Conservation (phyloP, 2,113 vertebrate genomes). For the Nannobrachium achirus region DNA sequence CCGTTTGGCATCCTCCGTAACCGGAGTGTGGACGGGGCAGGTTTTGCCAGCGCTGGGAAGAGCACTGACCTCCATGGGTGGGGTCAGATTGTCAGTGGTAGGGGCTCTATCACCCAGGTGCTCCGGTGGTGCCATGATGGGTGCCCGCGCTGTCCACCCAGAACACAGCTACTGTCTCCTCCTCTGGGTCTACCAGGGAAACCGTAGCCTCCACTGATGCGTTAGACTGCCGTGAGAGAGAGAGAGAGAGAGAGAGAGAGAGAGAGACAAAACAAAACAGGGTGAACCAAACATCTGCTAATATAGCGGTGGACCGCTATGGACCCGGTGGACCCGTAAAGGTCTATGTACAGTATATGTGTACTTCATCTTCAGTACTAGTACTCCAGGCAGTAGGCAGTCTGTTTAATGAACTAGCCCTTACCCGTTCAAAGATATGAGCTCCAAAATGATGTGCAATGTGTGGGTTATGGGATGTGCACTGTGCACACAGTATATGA, state of each 20-base stretch:
- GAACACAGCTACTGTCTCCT: slow-evolving; percentile 17
- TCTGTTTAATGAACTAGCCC: no score
- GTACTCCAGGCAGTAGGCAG: no score
- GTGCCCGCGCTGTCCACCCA: slow-evolving; percentile 59
- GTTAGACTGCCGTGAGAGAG: slow-evolving; percentile 28
- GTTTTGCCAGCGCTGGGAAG: slow-evolving; percentile 61
- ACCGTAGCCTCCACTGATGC: background rate
- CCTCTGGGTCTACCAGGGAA: slow-evolving; percentile 24
- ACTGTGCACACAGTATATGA: no score
- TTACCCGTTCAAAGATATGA: no score
- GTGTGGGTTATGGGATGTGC: no score
- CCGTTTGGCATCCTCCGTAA: slow-evolving; percentile 80
- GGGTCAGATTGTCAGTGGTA: slow-evolving; percentile 80
- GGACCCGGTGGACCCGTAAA: no score
- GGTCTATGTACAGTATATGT: no score
- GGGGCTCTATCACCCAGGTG: slow-evolving; percentile 76
- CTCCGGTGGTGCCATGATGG: slow-evolving; percentile 68
- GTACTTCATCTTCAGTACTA: no score
- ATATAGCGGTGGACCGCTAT: no score
- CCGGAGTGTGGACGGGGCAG: slow-evolving; percentile 75
- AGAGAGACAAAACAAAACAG: background rate
- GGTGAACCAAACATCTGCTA: background rate
- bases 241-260: background rate
- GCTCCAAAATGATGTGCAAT: no score
- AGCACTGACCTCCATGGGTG: slow-evolving; percentile 77